Evolutionary conservation across 2,888 invertebrate genomes (phyloP), one percentile per base, ranked within the genome.

Genomic region (Volucella inflata): DNA sequence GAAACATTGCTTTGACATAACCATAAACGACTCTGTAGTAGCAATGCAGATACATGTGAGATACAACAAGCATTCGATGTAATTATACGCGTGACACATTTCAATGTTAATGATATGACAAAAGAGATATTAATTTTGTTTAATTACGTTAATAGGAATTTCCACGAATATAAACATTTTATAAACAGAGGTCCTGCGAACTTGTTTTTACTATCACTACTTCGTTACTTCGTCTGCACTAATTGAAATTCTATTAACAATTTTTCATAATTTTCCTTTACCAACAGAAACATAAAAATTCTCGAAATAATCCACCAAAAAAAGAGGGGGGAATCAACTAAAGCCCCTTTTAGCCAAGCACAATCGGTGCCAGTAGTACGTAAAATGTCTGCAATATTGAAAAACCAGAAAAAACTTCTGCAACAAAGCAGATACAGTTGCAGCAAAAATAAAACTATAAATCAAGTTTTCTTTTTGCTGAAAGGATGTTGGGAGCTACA

Each of bases 371-470:
- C 50, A 50, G 48, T 16, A n/a, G 38, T 17, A 50, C 40, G 38
- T 65, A 65, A 65, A 57, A 16, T 40, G 57, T 40, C 55, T 64
- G 14, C 48, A 64, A 48, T 30, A 48, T 48, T 48, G 48, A 64
- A 48, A 64, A 16, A 11, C 2, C 36, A 16, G 8, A 12, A 64
- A 14, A 21, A 48, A 46, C 14, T 16, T 36, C 16, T 62, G 17
- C 46, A 62, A 62, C 21, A 11, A 44, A 36, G 2, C 6, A 4
- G 6, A n/a, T 12, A 42, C 4, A 21, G 14, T 11, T 17, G 44
- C 0, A 62, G 46, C 46, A 46, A 38, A 57, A 38, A 57, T 10
- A 57, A 62, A 62, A 62, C 9, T 6, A 30, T 36, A 46, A 62
- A 46, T 46, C n/a, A 46, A 17, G 44, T 2, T 38, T 57, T 57